Conservation (phyloP, 2,113 vertebrate genomes). For the Leptocoma aspasia region DNA sequence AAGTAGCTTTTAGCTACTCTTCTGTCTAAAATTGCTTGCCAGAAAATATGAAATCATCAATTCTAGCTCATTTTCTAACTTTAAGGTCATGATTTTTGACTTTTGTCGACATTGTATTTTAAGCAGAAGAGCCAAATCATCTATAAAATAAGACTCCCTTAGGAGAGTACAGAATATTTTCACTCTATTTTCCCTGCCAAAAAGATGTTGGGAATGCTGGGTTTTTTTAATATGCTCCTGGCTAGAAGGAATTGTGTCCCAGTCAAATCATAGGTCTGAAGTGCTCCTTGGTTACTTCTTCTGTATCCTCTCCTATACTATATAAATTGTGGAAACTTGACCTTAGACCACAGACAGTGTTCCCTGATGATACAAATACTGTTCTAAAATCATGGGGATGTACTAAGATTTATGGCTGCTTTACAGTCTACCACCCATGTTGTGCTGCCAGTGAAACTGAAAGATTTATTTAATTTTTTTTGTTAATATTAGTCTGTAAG, state of each 20-base stretch:
- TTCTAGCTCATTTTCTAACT: not conserved
- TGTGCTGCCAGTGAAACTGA: not conserved
- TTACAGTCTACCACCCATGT: accelerated
- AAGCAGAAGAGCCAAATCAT: not conserved
- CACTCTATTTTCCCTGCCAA: not conserved
- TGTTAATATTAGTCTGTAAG: not conserved
- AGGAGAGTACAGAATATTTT: not conserved
- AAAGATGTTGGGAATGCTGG: not conserved
- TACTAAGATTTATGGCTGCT: not conserved
- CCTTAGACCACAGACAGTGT: not conserved
- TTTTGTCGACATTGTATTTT: not conserved
- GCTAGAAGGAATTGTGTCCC: not conserved
- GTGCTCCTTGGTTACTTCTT: not conserved
- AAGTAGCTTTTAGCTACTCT: not conserved
- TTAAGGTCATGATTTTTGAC: not conserved
- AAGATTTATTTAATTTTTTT: not conserved
- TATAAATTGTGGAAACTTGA: not conserved
- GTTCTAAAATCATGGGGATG: not conserved
- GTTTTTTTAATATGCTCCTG: not conserved
- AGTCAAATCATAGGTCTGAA: not conserved
- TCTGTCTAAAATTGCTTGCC: not conserved
- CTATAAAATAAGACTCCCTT: not conserved
- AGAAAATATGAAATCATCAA: not conserved
- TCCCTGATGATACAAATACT: not conserved
- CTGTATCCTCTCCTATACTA: not conserved